Percentiles rank a stretch among this genome's conserved stretches.
Conservation (phyloP, 2,888 invertebrate species). For the Drosophila eohydei region DNA sequence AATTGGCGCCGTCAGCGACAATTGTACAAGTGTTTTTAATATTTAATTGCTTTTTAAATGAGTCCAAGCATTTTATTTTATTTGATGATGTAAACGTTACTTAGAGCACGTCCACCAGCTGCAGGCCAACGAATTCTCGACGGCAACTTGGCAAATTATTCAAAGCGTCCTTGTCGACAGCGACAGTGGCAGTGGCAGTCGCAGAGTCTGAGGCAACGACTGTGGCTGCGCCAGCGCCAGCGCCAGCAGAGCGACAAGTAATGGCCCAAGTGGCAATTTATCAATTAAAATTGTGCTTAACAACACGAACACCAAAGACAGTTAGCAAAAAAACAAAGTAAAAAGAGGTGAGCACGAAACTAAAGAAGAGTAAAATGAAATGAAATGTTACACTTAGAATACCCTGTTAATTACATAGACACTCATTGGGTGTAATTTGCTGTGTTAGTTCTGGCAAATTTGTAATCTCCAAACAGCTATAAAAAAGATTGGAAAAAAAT, state of each 20-base stretch:
- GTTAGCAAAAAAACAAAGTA: conserved; percentile 35
- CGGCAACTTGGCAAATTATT: conserved; percentile 73
- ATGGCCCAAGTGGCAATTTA: conserved; percentile 81
- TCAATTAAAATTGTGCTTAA: conserved; percentile 80
- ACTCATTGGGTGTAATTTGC: neutral
- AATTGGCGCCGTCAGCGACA: conserved; percentile 32
- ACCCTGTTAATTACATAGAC: conserved; percentile 13
- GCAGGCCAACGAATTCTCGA: conserved; percentile 21
- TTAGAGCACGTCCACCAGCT: conserved; percentile 58
- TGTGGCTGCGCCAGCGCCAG: conserved; percentile 14
- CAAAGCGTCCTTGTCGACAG: conserved; percentile 63
- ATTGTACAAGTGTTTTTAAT: conserved; percentile 80
- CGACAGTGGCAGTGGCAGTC: neutral
- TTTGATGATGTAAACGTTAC: conserved; percentile 80
- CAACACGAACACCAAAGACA: conserved; percentile 64
- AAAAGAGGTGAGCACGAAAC: neutral
- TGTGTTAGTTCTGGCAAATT: too few relatives aligned
- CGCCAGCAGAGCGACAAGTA: conserved; percentile 60
- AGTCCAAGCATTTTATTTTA: conserved; percentile 78
- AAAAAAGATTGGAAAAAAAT: too few relatives aligned
- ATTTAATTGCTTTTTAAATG: conserved; percentile 81
- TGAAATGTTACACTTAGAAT: conserved; percentile 1
- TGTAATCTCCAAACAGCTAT: too few relatives aligned
- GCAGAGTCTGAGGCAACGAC: neutral
- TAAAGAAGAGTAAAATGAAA: neutral